Base-by-base conservation (phyloP, 2,888 invertebrate genomes). In the Aphrophora alni region DNA sequence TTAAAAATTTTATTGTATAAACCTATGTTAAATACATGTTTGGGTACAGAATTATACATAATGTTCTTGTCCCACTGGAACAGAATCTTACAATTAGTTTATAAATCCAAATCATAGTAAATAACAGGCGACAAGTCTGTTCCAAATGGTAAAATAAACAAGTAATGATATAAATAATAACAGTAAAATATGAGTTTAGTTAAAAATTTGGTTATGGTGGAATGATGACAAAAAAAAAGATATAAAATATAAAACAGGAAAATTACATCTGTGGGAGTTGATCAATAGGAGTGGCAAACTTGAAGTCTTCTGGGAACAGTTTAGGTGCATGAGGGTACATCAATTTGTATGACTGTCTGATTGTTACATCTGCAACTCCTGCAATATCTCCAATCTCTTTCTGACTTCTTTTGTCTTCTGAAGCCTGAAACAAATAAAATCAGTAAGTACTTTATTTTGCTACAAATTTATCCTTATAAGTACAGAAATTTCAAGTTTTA, bases 311-410 rank as follows among this genome's bases (percentile, higher is more conserved):
- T 0, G 99, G 99, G 89, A 99, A 99, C 0, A 99, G 90, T 86
- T 95, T 95, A 0, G 92, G 92, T 0, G 98, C 99, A 87, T 95
- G 95, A 0, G 98, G 98, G 87, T 97, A 96, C 97, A 99, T 98
- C 44, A 97, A 91, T 88, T 98, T 98, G 89, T 99, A 99, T 0
- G 98, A 97, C 87, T 98, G 98, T 33, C 98, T 91, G 85, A 99
- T 98, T 0, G 99, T 99, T 17, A 98, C 98, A 88, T 99, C 99
- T 2, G 99, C 99, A 0, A 98, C 98, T 51, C 99, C 99, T 44
- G 99, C 98, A 85, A 98, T 97, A 87, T 99, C 98, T 0, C 98
- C 98, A 85, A 99, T 99, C 89, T 99, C 99, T 88, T 98, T 98
- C 88, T 98, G 98, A 83, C 96, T 96, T 85, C 96, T 93, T 87